Percentiles rank a stretch among this genome's conserved stretches.
phyloP scores from a whole-genome alignment of 2,888 invertebrate genomes.

The Ennomos fuscantarius region DNA sequence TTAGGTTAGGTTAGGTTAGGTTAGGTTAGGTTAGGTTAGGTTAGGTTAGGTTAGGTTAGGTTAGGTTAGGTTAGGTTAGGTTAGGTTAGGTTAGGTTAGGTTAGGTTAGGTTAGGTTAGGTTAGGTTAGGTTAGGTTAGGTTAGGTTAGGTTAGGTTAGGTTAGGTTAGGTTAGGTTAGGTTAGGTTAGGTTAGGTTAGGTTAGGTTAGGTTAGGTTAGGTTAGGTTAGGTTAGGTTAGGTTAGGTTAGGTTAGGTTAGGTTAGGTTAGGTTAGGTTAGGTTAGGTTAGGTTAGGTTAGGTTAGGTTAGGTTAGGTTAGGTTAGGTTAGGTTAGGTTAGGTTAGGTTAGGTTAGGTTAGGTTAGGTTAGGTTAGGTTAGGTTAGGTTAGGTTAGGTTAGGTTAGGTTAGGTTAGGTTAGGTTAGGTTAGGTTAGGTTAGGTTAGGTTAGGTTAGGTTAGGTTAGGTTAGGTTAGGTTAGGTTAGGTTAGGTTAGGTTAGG shows the following conservation, averaged over 20 bases:
- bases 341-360: slow-evolving; percentile 14
- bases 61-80: too few species aligned
- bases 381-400: slow-evolving; percentile 18
- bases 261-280: too few species aligned
- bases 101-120: too few species aligned
- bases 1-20: too few species aligned
- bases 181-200: slow-evolving; percentile 35
- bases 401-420: slow-evolving; percentile 17
- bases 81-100: too few species aligned
- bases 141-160: too few species aligned
- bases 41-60: too few species aligned
- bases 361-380: slow-evolving; percentile 10
- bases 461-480: slow-evolving; percentile 23
- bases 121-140: too few species aligned
- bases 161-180: slow-evolving; percentile 34
- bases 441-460: slow-evolving; percentile 24
- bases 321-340: slow-evolving; percentile 17
- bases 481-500: slow-evolving; percentile 23
- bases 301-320: too few species aligned
- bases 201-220: slow-evolving; percentile 31
- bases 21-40: too few species aligned
- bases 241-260: slow-evolving; percentile 37
- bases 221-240: slow-evolving; percentile 34
- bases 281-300: slow-evolving; percentile 37
- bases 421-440: slow-evolving; percentile 21